Evolutionary conservation across 2,113 vertebrate genomes (phyloP), one percentile per base, ranked within the genome.

Genomic region (Danionella cerebrum): DNA sequence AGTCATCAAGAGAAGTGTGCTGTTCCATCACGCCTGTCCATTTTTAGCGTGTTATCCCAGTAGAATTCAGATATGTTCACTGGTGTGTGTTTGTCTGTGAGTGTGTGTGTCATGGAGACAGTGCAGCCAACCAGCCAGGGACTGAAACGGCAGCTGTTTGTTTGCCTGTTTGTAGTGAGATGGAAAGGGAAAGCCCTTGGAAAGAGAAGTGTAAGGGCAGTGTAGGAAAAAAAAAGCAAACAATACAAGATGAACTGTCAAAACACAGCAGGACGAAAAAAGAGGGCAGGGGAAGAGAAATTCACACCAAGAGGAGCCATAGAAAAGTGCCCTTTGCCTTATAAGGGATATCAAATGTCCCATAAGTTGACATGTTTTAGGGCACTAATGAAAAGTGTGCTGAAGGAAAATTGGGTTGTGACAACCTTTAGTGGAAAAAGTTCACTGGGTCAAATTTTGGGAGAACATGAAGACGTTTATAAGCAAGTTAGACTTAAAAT

Each of bases 71-170:
- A 21, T 27, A 25, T n/a, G 47, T n/a, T 21, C 9, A 14, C n/a
- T 13, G 7, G 6, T 16, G 65, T 76, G 76, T 74, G 77, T 68
- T 53, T 55, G 64, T 82, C 73, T 74, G 77, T 74, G 72, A 73
- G 68, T 80, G 67, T 72, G 67, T 21, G 31, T 35, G 48, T 57
- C 12, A 69, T 79, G 70, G 70, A 81, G 75, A 64, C 60, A 84
- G 71, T 65, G 73, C 64, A 66, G 74, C 66, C 75, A 75, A 79
- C 72, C 79, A 81, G 74, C 83, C 76, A 67, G 66, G 79, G 79
- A 84, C 78, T 66, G 69, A 63, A 78, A n/a, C n/a, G 78, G 73
- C 83, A 80, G 80, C 79, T 82, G 82, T 83, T 85, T 86, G 83
- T 87, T 83, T 85, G 76, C 75, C 65, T 72, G 68, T 69, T 82